Evolutionary conservation across 2,888 invertebrate species (phyloP).

Genomic region (Heliconius ethilla): DNA sequence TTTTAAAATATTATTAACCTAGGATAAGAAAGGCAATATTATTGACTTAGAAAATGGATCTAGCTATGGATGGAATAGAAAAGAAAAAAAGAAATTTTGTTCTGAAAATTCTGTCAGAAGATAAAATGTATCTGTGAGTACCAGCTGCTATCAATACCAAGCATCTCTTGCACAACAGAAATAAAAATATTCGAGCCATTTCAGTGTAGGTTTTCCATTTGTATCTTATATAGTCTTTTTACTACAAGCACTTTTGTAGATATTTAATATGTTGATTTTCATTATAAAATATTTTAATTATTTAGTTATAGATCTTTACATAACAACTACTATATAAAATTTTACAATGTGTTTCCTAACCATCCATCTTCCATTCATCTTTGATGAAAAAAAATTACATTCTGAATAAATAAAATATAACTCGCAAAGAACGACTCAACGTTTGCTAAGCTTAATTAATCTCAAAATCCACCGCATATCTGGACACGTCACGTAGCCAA

Average conservation of each 20-base stretch:
- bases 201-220: no score
- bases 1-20: not conserved
- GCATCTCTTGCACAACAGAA: not conserved
- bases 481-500: slow-evolving; percentile 15
- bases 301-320: no score
- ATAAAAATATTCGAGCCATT: no score
- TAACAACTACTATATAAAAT: no score
- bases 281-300: no score
- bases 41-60: not conserved
- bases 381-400: not conserved
- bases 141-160: not conserved
- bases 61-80: not conserved
- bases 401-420: slow-evolving; percentile 50
- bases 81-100: not conserved
- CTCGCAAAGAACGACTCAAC: slow-evolving; percentile 56
- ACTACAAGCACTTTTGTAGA: no score
- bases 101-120: not conserved
- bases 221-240: no score
- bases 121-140: not conserved
- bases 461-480: slow-evolving; percentile 52
- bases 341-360: no score
- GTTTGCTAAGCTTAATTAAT: slow-evolving; percentile 63
- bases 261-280: no score
- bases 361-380: no score
- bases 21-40: not conserved